Evolutionary conservation across 2,888 invertebrate genomes (phyloP).

Genomic region (Trissonchulus latispiculum): DNA sequence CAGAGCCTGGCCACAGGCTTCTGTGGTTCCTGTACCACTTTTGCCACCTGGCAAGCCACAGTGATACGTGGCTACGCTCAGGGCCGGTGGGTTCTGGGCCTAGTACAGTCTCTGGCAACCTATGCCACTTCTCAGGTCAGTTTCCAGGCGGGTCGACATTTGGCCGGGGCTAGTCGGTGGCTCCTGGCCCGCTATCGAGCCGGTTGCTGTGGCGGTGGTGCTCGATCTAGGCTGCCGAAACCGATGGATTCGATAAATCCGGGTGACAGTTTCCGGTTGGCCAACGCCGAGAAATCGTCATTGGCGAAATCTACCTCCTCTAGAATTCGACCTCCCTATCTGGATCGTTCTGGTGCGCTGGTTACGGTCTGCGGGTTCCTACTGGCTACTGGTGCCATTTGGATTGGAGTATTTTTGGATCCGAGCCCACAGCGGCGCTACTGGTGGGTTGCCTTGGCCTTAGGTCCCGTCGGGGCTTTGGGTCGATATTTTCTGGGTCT

Average conservation of each 20-base stretch:
- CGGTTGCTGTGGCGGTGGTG: no score
- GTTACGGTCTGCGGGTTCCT: no score
- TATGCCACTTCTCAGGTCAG: constrained; percentile 6
- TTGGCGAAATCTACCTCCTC: no score
- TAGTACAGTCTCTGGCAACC: constrained; percentile 8
- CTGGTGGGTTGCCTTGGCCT: not conserved
- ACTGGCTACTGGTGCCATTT: not conserved
- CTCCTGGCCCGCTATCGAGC: no score
- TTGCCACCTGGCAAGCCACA: constrained; percentile 16
- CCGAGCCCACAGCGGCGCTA: not conserved
- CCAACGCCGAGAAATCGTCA: no score
- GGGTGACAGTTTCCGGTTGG: no score
- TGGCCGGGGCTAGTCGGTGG: no score
- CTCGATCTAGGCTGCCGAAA: no score
- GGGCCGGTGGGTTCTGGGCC: constrained; percentile 1
- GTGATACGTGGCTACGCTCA: not conserved
- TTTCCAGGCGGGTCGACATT: constrained; percentile 1
- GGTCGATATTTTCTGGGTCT: not conserved
- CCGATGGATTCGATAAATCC: no score
- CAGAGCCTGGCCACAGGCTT: constrained; percentile 3
- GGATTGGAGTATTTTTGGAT: not conserved
- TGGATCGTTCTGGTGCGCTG: no score
- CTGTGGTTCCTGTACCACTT: constrained; percentile 17
- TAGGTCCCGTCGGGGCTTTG: constrained; percentile 3
- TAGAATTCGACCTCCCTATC: no score